Evolutionary conservation across 2,797 vertebrate genomes (phyloP).

Genomic region (Muscicapa striata): DNA sequence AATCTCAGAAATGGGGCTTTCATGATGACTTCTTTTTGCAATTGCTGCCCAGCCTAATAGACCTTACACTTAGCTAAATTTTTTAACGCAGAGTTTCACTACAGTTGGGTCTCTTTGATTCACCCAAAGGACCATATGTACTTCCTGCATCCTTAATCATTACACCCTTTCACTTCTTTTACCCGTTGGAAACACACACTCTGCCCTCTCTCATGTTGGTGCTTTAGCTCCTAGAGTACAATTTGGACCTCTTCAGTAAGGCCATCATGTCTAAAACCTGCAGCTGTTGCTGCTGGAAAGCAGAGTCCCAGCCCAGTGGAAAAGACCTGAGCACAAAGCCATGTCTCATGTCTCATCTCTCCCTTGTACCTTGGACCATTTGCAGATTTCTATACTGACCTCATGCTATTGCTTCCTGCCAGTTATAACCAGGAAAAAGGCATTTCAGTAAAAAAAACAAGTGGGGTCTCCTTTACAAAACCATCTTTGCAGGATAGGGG

Average conservation of each 20-base stretch:
- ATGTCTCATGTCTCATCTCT: not conserved
- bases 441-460: not conserved
- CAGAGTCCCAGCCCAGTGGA: accelerated
- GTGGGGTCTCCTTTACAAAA: not conserved
- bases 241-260: not conserved
- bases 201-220: not conserved
- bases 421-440: not conserved
- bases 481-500: accelerated
- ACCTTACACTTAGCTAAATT: not conserved
- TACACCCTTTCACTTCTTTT: not conserved
- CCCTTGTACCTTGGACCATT: not conserved
- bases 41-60: not conserved
- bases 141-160: not conserved
- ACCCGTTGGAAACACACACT: accelerated
- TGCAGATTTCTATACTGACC: too few species aligned
- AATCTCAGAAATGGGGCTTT: conserved; percentile 12
- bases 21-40: not conserved
- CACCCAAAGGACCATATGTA: accelerated
- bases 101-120: not conserved
- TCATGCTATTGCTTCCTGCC: not conserved
- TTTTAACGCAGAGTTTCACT: not conserved
- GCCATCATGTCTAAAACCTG: not conserved
- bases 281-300: not conserved
- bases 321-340: not conserved
- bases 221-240: not conserved